These are phyloP conservation scores for Apomyelois bistriatella DNA, from an alignment of 2,888 invertebrate genomes.

Conservation along the genomic window DNA sequence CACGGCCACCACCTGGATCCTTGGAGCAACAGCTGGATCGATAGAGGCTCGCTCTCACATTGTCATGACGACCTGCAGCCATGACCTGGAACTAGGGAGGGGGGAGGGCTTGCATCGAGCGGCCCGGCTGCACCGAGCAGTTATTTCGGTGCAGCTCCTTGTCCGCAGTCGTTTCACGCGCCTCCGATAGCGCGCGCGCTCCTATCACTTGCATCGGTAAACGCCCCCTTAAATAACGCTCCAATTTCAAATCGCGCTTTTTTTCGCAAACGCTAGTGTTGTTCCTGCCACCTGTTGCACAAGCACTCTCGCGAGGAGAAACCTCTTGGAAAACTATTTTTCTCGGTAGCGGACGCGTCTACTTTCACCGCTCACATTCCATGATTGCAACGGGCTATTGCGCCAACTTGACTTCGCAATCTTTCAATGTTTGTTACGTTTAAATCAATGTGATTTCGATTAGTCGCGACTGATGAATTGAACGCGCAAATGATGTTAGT, in stretches of 20 bases:
- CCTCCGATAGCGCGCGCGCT: constrained; percentile 65
- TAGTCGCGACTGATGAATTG: constrained; percentile 23
- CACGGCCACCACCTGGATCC: constrained; percentile 43
- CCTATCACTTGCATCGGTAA: constrained; percentile 40
- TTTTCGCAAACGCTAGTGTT: constrained; percentile 11
- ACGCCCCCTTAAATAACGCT: constrained; percentile 24
- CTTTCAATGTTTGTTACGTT: constrained; percentile 46
- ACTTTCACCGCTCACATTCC: constrained; percentile 77
- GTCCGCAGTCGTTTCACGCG: constrained; percentile 65
- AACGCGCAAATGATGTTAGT: constrained; percentile 13
- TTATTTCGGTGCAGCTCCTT: constrained; percentile 75
- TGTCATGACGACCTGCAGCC: constrained; percentile 62
- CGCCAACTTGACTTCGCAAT: constrained; percentile 50
- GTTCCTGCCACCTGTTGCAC: constrained; percentile 52
- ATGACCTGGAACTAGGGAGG: constrained; percentile 59
- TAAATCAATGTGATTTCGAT: constrained; percentile 36
- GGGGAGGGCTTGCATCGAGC: constrained; percentile 62
- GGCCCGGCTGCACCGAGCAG: constrained; percentile 74
- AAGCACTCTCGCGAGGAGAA: constrained; percentile 66
- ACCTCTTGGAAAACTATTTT: constrained; percentile 75
- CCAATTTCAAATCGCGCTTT: constrained; percentile 26
- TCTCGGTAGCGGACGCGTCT: constrained; percentile 68
- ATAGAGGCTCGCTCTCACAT: constrained; percentile 52
- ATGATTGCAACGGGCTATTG: constrained; percentile 41
- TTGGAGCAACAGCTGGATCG: constrained; percentile 71